Conservation (phyloP, 1,140 invertebrate genomes). For the Nasonia vitripennis region DNA sequence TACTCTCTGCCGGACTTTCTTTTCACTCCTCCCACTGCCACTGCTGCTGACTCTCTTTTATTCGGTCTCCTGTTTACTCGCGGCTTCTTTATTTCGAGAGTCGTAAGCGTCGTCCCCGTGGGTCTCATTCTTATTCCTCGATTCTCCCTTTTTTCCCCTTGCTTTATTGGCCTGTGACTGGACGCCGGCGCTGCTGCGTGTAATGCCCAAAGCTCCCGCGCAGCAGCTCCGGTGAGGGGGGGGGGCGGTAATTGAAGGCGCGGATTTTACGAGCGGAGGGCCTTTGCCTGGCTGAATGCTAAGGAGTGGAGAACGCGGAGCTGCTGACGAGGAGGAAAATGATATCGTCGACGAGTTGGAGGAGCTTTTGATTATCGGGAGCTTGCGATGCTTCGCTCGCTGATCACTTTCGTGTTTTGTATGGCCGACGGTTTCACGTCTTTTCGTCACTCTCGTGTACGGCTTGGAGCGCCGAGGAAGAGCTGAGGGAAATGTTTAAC, state of each 20-base stretch:
- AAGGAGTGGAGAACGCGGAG: too few relatives aligned
- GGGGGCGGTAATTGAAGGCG: not conserved
- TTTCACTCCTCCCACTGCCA: not conserved
- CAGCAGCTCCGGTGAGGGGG: not conserved
- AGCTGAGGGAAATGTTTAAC: too few relatives aligned
- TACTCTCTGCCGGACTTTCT: conserved; percentile 12
- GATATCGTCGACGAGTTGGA: too few relatives aligned
- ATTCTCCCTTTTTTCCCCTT: not conserved
- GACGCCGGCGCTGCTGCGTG: not conserved
- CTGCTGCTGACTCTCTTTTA: not conserved
- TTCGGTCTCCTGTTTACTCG: not conserved
- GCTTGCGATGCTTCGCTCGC: too few relatives aligned
- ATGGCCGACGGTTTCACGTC: too few relatives aligned
- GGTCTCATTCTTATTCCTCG: not conserved
- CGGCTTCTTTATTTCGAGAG: not conserved
- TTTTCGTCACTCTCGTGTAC: too few relatives aligned
- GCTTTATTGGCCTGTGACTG: not conserved
- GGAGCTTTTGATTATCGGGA: too few relatives aligned
- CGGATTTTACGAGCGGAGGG: not conserved
- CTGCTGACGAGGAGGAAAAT: too few relatives aligned
- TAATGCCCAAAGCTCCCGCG: not conserved
- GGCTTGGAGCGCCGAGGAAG: too few relatives aligned
- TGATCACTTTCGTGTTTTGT: too few relatives aligned
- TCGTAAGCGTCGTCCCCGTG: not conserved
- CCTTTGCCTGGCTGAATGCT: too few relatives aligned